A percentile compares a stretch with the other conserved stretches of the same genome.
These are phyloP conservation scores for Hypselothyrea guttata DNA, from an alignment of 2,888 invertebrate species.

Conservation along the genomic window DNA sequence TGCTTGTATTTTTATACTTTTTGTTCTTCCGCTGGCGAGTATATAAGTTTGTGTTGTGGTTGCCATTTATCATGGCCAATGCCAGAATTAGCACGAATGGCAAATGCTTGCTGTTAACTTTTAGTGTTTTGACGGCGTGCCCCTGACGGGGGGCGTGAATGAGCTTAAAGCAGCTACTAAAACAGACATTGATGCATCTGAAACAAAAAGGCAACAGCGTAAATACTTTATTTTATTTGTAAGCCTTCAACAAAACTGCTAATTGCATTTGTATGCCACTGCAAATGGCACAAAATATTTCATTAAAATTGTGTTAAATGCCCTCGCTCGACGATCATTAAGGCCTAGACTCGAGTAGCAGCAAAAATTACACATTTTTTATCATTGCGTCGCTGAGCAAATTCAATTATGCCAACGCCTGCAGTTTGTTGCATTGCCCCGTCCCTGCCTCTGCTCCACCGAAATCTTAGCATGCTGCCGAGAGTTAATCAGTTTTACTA, in stretches of 20 bases:
- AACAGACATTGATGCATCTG: too few relatives aligned
- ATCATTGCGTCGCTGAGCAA: slow-evolving; percentile 28
- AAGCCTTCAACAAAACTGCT: slow-evolving; percentile 20
- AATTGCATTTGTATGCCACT: slow-evolving; percentile 65
- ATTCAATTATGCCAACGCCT: slow-evolving; percentile 57
- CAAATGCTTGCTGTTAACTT: slow-evolving; percentile 19
- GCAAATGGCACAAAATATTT: slow-evolving; percentile 48
- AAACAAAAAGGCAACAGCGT: too few relatives aligned
- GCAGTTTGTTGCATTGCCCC: too few relatives aligned
- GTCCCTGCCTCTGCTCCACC: too few relatives aligned
- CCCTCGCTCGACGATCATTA: too few relatives aligned
- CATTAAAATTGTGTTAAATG: slow-evolving; percentile 41
- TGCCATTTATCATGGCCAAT: slow-evolving; percentile 63
- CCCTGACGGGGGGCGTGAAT: slow-evolving; percentile 40
- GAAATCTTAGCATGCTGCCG: slow-evolving; percentile 47
- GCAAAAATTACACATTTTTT: slow-evolving; percentile 28
- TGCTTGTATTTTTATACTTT: slow-evolving; percentile 5
- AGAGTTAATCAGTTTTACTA: slow-evolving; percentile 74
- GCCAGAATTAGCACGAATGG: slow-evolving; percentile 47
- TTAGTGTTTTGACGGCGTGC: slow-evolving; percentile 39
- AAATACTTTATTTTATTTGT: too few relatives aligned
- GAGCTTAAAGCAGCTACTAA: too few relatives aligned
- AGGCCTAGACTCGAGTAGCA: slow-evolving; percentile 16
- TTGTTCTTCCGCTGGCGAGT: slow-evolving; percentile 17
- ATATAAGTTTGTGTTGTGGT: slow-evolving; percentile 51